Evolutionary conservation across 2,797 vertebrate genomes (phyloP).

Genomic region (Pipistrellus kuhlii): DNA sequence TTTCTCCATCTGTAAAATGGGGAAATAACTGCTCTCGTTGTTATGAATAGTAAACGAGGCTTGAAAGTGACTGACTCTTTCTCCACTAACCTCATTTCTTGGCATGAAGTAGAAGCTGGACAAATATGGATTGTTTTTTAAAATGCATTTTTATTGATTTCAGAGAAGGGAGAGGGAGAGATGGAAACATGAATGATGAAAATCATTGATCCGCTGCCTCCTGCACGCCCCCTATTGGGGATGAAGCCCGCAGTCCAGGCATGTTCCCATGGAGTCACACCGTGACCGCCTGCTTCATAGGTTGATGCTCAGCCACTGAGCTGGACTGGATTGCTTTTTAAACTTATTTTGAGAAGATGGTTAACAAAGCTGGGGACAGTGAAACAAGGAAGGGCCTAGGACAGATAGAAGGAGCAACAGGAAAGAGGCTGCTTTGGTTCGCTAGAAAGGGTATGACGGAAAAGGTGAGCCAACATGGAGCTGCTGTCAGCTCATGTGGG

Average conservation of each 20-base stretch:
- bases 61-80: not conserved
- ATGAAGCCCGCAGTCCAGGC: too few relatives aligned
- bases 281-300: too few relatives aligned
- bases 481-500: not conserved
- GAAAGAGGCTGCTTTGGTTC: not conserved
- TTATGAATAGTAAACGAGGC: not conserved
- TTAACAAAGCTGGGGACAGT: not conserved
- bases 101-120: not conserved
- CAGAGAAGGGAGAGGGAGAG: too few relatives aligned
- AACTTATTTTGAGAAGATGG: not conserved
- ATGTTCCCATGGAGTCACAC: too few relatives aligned
- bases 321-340: not conserved
- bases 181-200: too few relatives aligned
- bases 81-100: not conserved
- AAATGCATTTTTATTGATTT: too few relatives aligned
- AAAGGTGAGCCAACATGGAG: not conserved
- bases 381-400: not conserved
- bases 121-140: not conserved
- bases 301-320: too few relatives aligned
- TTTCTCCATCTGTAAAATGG: conserved; percentile 48
- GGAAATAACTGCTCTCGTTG: not conserved
- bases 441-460: not conserved
- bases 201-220: too few relatives aligned
- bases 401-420: not conserved
- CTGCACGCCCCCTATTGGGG: too few relatives aligned